Base-by-base conservation (phyloP, 2,113 vertebrate genomes). In the Hymenochirus boettgeri region DNA sequence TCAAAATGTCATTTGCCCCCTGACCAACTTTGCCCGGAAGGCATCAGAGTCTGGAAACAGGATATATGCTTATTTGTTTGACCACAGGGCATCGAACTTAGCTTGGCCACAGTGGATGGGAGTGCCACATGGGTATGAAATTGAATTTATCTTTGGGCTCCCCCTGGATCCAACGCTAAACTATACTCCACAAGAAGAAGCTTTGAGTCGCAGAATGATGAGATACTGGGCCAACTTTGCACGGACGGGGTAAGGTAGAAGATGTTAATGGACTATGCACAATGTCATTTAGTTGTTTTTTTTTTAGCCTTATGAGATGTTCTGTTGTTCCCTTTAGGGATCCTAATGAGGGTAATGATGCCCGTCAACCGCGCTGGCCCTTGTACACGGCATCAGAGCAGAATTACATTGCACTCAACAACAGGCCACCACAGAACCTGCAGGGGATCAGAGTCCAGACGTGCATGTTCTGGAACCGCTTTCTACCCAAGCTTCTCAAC, bases 61-160 rank as follows among this genome's bases (percentile, higher is more conserved):
- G 0, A 73, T 93, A 10, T 96, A 87, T 70, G 81, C 91, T 17
- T 97, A 95, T 71, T 61, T 91, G 57, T 97, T 97, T 19, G 90
- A 97, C 55, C 94, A 97, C 63, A 85, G 90, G 2, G 92, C 94
- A 0, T 96, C 94, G 57, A 96, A 93, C 29, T 60, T 97, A 57
- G 82, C 77, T 26, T 97, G 93, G 93, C 94, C 94, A 0, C 88
- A 86, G 37, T 97, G 94, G 94, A 97, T 97, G 94, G 94, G 94
- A 1, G 94, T 97, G 15, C 90, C 95, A 15, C 94, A 96, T 1
- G 94, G 94, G 64, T 97, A 97, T 23, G 94, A 97, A 77, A 97
- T 97, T 2, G 94, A 97, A 79, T 97, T 96, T 75, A 86, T 95
- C 61, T 95, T 97, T 15, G 94, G 94, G 47, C 80, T 93, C 35